Evolutionary conservation across 2,888 invertebrate genomes (phyloP).

Genomic region (Drosophila algonquin): DNA sequence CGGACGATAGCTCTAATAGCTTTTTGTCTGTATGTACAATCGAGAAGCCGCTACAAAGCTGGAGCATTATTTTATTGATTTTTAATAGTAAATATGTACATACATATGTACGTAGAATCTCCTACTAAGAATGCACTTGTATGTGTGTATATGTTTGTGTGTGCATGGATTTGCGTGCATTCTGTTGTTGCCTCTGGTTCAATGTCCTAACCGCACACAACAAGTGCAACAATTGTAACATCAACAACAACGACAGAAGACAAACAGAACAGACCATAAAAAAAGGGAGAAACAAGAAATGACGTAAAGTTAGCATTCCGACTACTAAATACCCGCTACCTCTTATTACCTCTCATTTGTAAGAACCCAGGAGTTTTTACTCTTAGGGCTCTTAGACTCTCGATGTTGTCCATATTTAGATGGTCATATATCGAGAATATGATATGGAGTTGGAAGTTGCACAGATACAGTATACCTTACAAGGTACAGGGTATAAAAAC

Average conservation of each 20-base stretch:
- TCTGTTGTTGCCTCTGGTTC: slow-evolving; percentile 48
- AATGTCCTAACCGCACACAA: slow-evolving; percentile 63
- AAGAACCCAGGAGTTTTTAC: too few species aligned
- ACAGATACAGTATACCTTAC: not conserved
- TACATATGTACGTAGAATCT: not conserved
- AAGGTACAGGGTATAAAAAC: not conserved
- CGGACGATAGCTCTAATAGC: too few species aligned
- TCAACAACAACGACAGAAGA: slow-evolving; percentile 32
- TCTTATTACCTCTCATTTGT: too few species aligned
- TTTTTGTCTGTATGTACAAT: slow-evolving; percentile 8
- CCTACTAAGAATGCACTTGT: slow-evolving; percentile 39
- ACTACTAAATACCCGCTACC: not conserved
- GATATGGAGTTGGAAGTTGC: not conserved
- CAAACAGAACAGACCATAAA: slow-evolving; percentile 15
- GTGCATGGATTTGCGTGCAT: slow-evolving; percentile 10
- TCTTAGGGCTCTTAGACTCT: too few species aligned
- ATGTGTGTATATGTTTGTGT: slow-evolving; percentile 3
- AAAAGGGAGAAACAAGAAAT: slow-evolving; percentile 7
- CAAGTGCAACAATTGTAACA: slow-evolving; percentile 59
- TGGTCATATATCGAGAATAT: too few species aligned
- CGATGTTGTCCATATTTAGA: too few species aligned
- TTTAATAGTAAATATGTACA: slow-evolving; percentile 38
- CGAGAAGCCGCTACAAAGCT: not conserved
- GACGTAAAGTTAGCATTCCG: not conserved
- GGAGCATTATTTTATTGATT: slow-evolving; percentile 54